phyloP scores from a whole-genome alignment of 2,797 vertebrate genomes.

The Ambastaia sidthimunki region DNA sequence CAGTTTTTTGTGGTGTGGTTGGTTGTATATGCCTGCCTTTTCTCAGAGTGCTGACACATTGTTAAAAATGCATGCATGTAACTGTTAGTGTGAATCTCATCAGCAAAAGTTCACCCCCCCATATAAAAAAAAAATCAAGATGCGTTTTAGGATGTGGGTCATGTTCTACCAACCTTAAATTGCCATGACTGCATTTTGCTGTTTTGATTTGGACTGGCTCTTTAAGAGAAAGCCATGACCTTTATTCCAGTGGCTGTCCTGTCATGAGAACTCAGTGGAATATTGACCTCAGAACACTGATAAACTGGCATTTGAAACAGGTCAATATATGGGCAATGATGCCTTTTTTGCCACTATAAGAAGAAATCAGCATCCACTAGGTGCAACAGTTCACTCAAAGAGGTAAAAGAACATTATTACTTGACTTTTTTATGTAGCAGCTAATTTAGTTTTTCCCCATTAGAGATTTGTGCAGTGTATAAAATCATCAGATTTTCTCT shows the following conservation, averaged over 20 bases:
- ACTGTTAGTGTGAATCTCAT: conserved; percentile 24
- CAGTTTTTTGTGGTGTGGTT: conserved; percentile 8
- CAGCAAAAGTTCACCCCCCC: conserved; percentile 40
- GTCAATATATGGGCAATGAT: conserved; percentile 31
- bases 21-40: too few relatives aligned
- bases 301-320: background rate
- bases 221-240: conserved; percentile 16
- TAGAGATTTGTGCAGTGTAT: conserved; percentile 77
- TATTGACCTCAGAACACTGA: background rate
- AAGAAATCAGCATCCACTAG: conserved; percentile 63
- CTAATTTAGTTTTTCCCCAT: conserved; percentile 75
- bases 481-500: conserved; percentile 73
- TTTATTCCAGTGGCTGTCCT: conserved; percentile 26
- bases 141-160: conserved; percentile 50
- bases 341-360: conserved; percentile 9
- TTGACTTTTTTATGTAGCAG: conserved; percentile 71
- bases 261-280: conserved; percentile 6
- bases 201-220: background rate
- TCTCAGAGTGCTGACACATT: conserved; percentile 57
- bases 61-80: conserved; percentile 53
- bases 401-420: conserved; percentile 71
- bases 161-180: conserved; percentile 60
- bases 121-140: conserved; percentile 47
- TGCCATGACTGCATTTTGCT: conserved; percentile 33
- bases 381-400: conserved; percentile 67